phyloP scores from a whole-genome alignment of 2,888 invertebrate genomes.

The Plutella xylostella region DNA sequence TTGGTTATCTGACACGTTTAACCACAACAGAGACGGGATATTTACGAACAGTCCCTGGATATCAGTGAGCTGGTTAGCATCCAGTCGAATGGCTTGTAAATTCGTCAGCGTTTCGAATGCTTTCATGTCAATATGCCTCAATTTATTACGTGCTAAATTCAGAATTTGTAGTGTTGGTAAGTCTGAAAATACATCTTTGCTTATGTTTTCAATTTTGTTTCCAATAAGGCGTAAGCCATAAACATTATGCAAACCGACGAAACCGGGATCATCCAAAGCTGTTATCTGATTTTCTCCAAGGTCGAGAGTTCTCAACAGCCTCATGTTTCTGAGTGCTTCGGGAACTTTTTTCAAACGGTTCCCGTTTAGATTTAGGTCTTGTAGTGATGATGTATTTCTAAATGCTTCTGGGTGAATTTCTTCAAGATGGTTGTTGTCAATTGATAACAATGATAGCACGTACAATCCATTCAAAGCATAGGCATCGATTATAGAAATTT shows the following conservation, averaged over 20 bases:
- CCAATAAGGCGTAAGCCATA: slow-evolving; percentile 90
- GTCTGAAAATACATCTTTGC: slow-evolving; percentile 82
- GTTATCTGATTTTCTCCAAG: slow-evolving; percentile 92
- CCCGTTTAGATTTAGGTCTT: slow-evolving; percentile 90
- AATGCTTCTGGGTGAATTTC: slow-evolving; percentile 90
- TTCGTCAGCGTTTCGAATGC: slow-evolving; percentile 84
- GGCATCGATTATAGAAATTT: slow-evolving; percentile 85
- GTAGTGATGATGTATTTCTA: slow-evolving; percentile 89
- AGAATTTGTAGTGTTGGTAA: slow-evolving; percentile 86
- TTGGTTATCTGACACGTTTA: slow-evolving; percentile 92
- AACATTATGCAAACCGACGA: slow-evolving; percentile 86
- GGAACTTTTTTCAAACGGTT: slow-evolving; percentile 87
- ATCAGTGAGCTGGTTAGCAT: slow-evolving; percentile 85
- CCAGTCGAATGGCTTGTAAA: slow-evolving; percentile 87
- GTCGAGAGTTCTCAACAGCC: slow-evolving; percentile 87
- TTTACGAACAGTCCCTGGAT: slow-evolving; percentile 87
- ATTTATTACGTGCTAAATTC: slow-evolving; percentile 88
- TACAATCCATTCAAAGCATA: slow-evolving; percentile 90
- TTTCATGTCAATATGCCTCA: slow-evolving; percentile 81
- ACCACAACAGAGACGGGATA: slow-evolving; percentile 85
- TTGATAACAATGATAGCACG: slow-evolving; percentile 84
- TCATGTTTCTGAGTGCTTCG: slow-evolving; percentile 85
- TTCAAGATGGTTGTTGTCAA: slow-evolving; percentile 88
- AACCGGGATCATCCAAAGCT: slow-evolving; percentile 82
- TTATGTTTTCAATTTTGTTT: slow-evolving; percentile 86